phyloP scores from a whole-genome alignment of 2,797 vertebrate species.

The Australoheros facetus region DNA sequence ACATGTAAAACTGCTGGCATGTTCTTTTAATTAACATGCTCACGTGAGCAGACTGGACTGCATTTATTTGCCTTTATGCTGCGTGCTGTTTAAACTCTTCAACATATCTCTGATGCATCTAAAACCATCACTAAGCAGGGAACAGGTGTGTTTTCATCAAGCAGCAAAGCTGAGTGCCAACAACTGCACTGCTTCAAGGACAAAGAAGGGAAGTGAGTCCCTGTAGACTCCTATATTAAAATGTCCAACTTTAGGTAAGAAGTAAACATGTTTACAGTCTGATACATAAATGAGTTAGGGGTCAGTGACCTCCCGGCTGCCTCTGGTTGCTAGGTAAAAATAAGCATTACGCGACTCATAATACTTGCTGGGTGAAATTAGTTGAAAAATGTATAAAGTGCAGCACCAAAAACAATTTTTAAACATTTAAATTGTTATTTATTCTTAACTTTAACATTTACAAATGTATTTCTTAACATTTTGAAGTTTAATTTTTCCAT shows the following conservation, averaged over 20 bases:
- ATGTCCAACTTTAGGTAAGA: neutral
- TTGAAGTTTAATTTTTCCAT: too few species aligned
- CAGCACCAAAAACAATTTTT: too few species aligned
- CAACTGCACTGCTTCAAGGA: neutral
- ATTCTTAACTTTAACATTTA: too few species aligned
- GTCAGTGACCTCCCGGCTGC: too few species aligned
- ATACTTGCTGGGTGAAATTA: too few species aligned
- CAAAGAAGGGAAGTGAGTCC: neutral
- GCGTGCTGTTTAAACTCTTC: neutral
- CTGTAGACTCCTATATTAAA: neutral
- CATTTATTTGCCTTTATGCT: neutral
- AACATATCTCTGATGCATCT: neutral
- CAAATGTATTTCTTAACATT: too few species aligned
- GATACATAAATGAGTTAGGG: too few species aligned
- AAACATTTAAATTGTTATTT: too few species aligned
- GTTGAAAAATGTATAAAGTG: too few species aligned
- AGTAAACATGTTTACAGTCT: too few species aligned
- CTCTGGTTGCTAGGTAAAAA: too few species aligned
- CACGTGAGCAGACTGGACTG: neutral
- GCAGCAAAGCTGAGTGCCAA: neutral
- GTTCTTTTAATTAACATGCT: constrained; percentile 33
- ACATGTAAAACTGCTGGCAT: constrained; percentile 48
- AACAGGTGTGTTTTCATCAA: neutral
- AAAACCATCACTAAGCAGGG: neutral
- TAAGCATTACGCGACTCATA: too few species aligned